Evolutionary conservation across 2,797 vertebrate genomes (phyloP).

Genomic region (Microhierax caerulescens): DNA sequence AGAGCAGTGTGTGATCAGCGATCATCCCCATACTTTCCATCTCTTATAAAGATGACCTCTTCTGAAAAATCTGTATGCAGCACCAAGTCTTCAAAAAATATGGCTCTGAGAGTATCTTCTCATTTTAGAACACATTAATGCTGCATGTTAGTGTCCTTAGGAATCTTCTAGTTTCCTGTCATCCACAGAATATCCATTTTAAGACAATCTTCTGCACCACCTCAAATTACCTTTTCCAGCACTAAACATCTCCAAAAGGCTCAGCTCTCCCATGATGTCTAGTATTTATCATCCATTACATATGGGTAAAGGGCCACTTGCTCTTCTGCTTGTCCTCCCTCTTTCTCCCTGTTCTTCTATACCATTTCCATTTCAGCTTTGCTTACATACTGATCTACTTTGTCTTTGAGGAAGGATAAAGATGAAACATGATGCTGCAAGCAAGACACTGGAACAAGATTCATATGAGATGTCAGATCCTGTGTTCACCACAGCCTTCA

Average conservation of each 20-base stretch:
- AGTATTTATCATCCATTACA: neutral
- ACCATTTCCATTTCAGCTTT: neutral
- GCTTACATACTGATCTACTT: neutral
- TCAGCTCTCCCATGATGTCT: neutral
- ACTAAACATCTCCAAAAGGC: neutral
- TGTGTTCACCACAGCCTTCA: neutral
- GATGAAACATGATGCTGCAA: neutral
- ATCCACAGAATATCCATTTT: neutral
- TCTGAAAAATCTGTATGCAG: neutral
- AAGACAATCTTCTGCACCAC: neutral
- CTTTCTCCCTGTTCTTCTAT: neutral
- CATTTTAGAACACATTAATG: neutral
- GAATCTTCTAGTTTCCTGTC: neutral
- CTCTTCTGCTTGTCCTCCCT: neutral
- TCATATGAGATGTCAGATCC: neutral
- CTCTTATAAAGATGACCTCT: neutral
- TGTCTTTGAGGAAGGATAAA: neutral
- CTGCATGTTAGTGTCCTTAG: neutral
- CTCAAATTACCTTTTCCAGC: neutral
- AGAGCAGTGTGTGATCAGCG: neutral
- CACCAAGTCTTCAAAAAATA: neutral
- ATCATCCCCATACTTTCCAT: neutral
- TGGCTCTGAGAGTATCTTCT: neutral
- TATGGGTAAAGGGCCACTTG: neutral
- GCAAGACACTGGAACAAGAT: neutral